Conservation (phyloP, 2,888 invertebrate genomes). For the Pemphredon lugubris region DNA sequence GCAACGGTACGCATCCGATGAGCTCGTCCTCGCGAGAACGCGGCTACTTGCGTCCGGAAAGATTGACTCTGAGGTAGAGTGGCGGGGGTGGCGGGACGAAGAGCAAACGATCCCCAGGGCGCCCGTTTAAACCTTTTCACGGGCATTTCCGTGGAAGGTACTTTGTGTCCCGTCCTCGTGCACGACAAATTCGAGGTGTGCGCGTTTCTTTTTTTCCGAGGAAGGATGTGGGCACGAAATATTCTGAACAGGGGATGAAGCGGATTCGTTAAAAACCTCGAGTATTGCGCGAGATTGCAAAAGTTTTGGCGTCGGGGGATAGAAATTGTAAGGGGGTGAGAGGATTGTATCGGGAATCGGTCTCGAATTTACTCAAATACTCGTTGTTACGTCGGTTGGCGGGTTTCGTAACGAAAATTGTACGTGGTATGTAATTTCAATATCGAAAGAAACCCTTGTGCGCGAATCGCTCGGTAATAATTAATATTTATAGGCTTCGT, state of each 20-base stretch:
- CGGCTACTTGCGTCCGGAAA: slow-evolving; percentile 44
- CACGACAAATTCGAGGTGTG: slow-evolving; percentile 56
- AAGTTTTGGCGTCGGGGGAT: too few relatives aligned
- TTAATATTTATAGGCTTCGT: too few relatives aligned
- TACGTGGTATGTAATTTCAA: too few relatives aligned
- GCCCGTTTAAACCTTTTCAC: slow-evolving; percentile 62
- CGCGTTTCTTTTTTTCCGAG: slow-evolving; percentile 39
- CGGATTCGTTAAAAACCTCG: not conserved
- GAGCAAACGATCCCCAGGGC: slow-evolving; percentile 56
- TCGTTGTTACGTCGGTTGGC: too few relatives aligned
- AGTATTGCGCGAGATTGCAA: too few relatives aligned
- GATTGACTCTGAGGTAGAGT: slow-evolving; percentile 46
- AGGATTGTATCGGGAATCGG: too few relatives aligned
- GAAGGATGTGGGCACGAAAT: not conserved
- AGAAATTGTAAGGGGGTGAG: too few relatives aligned
- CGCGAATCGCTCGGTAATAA: too few relatives aligned
- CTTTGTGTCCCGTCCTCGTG: slow-evolving; percentile 48
- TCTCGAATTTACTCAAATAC: too few relatives aligned
- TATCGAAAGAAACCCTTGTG: too few relatives aligned
- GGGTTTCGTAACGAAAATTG: too few relatives aligned
- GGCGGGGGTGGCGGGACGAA: not conserved
- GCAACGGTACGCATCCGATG: slow-evolving; percentile 55
- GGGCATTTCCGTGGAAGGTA: slow-evolving; percentile 61
- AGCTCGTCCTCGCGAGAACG: slow-evolving; percentile 47
- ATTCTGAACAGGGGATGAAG: not conserved